Percentiles rank a stretch among this genome's conserved stretches.
phyloP scores from a whole-genome alignment of 2,797 vertebrate genomes.

The Ciconia nigra region DNA sequence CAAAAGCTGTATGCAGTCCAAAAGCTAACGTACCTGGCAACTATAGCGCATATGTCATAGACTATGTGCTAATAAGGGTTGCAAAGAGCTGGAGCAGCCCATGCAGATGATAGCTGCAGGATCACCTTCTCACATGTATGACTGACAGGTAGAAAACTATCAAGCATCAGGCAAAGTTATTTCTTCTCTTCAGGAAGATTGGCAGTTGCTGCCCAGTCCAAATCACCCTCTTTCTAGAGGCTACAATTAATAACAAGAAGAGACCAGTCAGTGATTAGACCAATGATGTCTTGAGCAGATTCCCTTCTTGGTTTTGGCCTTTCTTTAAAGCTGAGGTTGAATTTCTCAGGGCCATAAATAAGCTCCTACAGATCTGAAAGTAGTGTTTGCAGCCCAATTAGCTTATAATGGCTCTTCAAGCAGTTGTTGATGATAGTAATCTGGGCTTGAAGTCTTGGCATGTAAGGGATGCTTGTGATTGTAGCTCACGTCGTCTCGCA shows the following conservation, averaged over 20 bases:
- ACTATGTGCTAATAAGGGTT: neutral
- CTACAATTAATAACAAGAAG: neutral
- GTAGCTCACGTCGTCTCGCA: neutral
- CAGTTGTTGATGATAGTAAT: conserved; percentile 42
- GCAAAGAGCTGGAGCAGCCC: neutral
- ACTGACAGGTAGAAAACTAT: neutral
- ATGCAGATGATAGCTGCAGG: neutral
- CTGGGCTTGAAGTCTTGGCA: conserved; percentile 27
- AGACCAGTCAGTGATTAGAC: neutral
- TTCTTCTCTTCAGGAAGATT: neutral
- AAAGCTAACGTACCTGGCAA: neutral
- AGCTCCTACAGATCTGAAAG: conserved; percentile 17
- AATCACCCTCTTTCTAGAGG: neutral
- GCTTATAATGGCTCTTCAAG: conserved; percentile 15
- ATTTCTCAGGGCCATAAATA: conserved; percentile 19
- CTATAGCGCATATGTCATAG: neutral
- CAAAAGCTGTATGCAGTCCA: neutral
- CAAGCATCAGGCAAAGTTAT: neutral
- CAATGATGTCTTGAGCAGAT: neutral
- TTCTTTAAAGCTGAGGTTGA: neutral
- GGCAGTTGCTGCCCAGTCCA: neutral
- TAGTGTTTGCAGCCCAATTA: conserved; percentile 11
- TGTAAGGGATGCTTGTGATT: conserved; percentile 24
- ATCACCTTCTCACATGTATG: neutral
- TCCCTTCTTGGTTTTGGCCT: neutral